Evolutionary conservation across 2,888 invertebrate genomes (phyloP).

Genomic region (Tetranychus truncatus): DNA sequence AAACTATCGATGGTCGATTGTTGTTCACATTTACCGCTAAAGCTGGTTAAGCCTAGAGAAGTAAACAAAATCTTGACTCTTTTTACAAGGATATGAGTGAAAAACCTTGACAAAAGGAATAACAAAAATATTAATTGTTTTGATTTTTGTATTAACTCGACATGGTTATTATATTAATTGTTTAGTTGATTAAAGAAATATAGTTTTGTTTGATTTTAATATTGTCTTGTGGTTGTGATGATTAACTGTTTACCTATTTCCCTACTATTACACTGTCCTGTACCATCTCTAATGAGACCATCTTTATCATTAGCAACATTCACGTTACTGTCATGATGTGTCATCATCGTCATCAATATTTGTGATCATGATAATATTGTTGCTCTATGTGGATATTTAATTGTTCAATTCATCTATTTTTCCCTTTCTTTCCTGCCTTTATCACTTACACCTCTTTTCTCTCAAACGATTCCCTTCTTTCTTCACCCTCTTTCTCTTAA

Average conservation of each 20-base stretch:
- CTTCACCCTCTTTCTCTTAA: not conserved
- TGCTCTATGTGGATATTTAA: constrained; percentile 5
- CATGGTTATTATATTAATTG: not conserved
- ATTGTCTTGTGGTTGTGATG: not conserved
- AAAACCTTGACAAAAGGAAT: no score
- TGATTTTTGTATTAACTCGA: no score
- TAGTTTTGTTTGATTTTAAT: not conserved
- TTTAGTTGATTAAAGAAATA: constrained; percentile 3
- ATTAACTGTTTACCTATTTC: not conserved
- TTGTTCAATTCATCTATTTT: not conserved
- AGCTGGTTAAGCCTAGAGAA: no score
- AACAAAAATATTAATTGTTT: no score
- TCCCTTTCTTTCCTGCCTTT: no score
- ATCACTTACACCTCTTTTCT: not conserved
- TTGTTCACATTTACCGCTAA: no score
- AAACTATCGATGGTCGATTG: no score
- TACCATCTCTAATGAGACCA: not conserved
- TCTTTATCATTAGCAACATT: not conserved
- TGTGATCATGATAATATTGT: not conserved
- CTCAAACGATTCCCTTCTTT: not conserved
- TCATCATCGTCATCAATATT: not conserved
- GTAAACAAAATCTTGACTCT: no score
- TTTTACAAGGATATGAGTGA: no score
- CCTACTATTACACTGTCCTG: not conserved
- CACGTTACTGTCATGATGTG: not conserved